Evolutionary conservation across 1,140 invertebrate genomes (phyloP), one percentile per base, ranked within the genome.

Genomic region (Rhagoletis pomonella): DNA sequence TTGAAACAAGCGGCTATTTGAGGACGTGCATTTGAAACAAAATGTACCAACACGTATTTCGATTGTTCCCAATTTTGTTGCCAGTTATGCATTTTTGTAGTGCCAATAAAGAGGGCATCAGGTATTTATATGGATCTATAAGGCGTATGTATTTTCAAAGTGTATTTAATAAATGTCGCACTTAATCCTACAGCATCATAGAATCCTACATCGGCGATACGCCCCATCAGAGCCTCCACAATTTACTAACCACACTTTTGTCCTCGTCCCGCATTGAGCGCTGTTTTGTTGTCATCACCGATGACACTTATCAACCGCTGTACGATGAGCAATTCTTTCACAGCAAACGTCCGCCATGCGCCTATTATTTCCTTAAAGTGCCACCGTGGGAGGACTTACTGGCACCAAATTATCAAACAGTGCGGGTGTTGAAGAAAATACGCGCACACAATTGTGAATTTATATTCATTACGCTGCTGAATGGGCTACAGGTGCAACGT

Each of bases 381-480:
- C 88, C 88, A 44, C 96, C 96, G 58, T 94, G 93, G 47, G 96
- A 97, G 90, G 94, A 96, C 92, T 93, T 97, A 6, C 89, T 94
- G 6, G 94, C 94, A 1, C 96, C 96, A 1, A 94, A 94, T 84
- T 94, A 92, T 87, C 90, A 93, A 85, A 94, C 95, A 1, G 88
- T 95, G 77, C 92, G 93, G 85, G 93, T 95, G 4, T 90, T 97
- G 55, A 89, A 91, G 12, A 93, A 94, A 84, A 95, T 95, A 7
- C 94, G 94, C 89, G 93, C 93, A 89, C 94, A 95, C 29, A 95
- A 95, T 19, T 97, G 97, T 90, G 94, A 96, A 89, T 92, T 95
- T 10, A 96, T 97, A 89, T 90, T 97, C 67, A 95, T 97, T 88
- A 93, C 97, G 17, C 92, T 97, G n/a, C 92, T 95, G 1, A 97